Evolutionary conservation across 1,140 invertebrate species (phyloP), one percentile per base, ranked within the genome.

Genomic region (Pemphigus obesinymphae): DNA sequence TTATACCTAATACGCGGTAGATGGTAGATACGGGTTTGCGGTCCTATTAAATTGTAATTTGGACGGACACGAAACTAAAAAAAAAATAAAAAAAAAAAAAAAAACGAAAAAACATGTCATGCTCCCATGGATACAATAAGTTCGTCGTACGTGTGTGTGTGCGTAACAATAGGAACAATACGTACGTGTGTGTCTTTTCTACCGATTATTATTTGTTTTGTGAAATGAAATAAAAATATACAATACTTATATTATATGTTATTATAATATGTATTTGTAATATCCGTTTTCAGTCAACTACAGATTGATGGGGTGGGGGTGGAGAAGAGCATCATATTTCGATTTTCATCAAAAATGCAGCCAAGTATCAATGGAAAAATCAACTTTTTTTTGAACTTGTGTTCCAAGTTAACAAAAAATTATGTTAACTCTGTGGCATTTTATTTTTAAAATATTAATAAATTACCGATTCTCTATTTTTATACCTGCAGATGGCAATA

Each of bases 41-140:
- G 75, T 58, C 50, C 50, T 78, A 78, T 78, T 78, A 78, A 78
- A 78, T 58, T 58, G 75, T 78, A 78, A 78, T 78, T 78, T 78
- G 34, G 48, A 78, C 45, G 50, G 72, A 75, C 61, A 34, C 63
- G 63, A 68, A 68, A 68, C 34, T 20, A 34, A 70, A 34, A 63
- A 31, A 20, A 34, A 50, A 37, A 70, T n/a, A n/a, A n/a, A 34
- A 34, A 70, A 34, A 63, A 31, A 20, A 34, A 50, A 37, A 70
- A 43, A 70, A 70, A 23, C 26, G 61, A 78, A 55, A 70, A 78
- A 78, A 55, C 75, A 34, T 78, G 75, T 78, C 75, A 78, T 58
- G 75, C 75, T 78, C 75, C 53, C 75, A 78, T 78, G 75, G 53
- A 53, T 58, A 78, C 50, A 58, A 37, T 78, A 23, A 40, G 48